phyloP scores from a whole-genome alignment of 2,113 vertebrate genomes.

The Sceloporus undulatus region DNA sequence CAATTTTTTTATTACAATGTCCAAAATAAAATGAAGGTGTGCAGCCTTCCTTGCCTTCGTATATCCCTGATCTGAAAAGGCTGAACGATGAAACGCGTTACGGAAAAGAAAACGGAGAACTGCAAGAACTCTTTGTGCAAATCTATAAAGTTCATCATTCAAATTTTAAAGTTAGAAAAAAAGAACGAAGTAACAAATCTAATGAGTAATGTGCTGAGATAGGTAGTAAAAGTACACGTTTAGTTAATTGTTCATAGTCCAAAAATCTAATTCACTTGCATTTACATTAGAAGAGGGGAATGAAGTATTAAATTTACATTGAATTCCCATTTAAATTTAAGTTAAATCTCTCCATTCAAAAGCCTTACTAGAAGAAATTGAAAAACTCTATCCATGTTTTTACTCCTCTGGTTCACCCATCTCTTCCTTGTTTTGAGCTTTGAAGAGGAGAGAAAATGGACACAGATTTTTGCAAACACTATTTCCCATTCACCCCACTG shows the following conservation, averaged over 20 bases:
- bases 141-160: neutral
- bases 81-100: neutral
- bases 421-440: no score
- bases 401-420: no score
- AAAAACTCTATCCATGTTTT: no score
- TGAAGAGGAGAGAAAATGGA: no score
- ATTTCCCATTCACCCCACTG: no score
- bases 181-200: neutral
- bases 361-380: no score
- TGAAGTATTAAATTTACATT: neutral
- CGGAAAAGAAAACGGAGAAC: neutral
- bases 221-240: neutral
- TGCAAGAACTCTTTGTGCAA: rapidly evolving
- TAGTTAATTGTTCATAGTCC: neutral
- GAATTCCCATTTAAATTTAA: neutral
- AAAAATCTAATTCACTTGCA: no score
- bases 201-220: neutral
- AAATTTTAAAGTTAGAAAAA: neutral
- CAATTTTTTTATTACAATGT: conserved; percentile 15
- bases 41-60: conserved; percentile 14
- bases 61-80: neutral
- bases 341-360: no score
- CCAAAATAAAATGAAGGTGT: rapidly evolving
- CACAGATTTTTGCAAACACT: no score
- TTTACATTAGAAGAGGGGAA: neutral